Evolutionary conservation across 2,113 vertebrate species (phyloP).

Genomic region (Phalacrocorax pelagicus): DNA sequence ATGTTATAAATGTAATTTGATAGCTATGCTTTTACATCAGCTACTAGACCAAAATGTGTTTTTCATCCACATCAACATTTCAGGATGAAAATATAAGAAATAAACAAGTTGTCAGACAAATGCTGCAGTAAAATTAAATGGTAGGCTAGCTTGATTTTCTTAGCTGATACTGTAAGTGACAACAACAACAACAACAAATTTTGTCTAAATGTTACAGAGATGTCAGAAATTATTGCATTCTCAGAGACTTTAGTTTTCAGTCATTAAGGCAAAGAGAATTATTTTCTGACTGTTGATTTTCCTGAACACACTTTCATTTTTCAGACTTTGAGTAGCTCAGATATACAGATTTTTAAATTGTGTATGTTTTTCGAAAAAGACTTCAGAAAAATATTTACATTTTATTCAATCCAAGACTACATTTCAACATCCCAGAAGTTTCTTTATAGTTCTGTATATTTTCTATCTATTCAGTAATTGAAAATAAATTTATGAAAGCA

Average conservation of each 20-base stretch:
- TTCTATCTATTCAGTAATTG: neutral
- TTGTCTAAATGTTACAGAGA: neutral
- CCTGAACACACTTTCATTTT: neutral
- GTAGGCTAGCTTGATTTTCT: neutral
- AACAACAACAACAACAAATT: neutral
- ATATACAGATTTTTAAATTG: neutral
- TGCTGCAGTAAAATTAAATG: neutral
- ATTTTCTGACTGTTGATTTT: neutral
- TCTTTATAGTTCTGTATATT: neutral
- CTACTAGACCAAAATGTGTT: neutral
- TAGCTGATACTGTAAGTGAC: neutral
- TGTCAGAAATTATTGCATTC: neutral
- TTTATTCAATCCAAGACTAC: neutral
- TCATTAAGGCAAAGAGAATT: neutral
- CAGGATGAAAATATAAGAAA: slow-evolving; percentile 11
- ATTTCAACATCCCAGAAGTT: neutral
- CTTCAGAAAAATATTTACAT: neutral
- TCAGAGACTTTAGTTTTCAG: neutral
- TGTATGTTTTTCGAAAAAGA: neutral
- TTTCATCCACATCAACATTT: neutral
- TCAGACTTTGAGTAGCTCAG: neutral
- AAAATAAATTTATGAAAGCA: neutral
- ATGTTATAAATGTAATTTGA: neutral
- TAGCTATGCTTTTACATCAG: neutral
- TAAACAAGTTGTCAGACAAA: neutral